Conservation (phyloP, 1,140 invertebrate genomes). For the Psilanteris sp. region DNA sequence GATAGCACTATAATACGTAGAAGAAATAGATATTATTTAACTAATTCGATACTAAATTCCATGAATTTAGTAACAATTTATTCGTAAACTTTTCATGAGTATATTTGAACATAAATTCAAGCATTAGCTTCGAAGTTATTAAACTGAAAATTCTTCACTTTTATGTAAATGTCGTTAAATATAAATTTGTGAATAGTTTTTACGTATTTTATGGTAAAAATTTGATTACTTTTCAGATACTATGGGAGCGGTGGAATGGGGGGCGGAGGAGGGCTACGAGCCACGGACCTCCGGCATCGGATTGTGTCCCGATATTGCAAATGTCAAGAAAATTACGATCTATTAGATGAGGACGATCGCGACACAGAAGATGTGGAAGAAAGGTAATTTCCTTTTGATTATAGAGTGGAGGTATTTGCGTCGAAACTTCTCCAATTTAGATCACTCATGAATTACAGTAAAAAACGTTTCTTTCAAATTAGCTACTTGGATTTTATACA, state of each 20-base stretch:
- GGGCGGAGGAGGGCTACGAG: slow-evolving; percentile 80
- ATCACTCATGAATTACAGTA: slow-evolving; percentile 3
- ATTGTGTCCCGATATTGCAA: slow-evolving; percentile 68
- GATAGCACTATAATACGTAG: too few relatives aligned
- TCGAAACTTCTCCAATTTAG: slow-evolving; percentile 29
- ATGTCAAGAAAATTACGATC: slow-evolving; percentile 61
- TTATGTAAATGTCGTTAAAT: background rate
- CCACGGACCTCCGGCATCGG: slow-evolving; percentile 78
- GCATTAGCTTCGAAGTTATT: background rate
- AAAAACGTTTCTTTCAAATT: slow-evolving; percentile 28
- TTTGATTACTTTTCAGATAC: slow-evolving; percentile 70
- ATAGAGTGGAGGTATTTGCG: slow-evolving; percentile 25
- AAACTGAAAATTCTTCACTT: background rate
- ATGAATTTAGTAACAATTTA: too few relatives aligned
- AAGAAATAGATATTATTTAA: too few relatives aligned
- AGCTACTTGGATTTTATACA: too few relatives aligned
- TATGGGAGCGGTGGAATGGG: slow-evolving; percentile 80
- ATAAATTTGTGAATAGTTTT: background rate
- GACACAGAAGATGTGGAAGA: slow-evolving; percentile 55
- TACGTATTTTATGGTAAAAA: background rate
- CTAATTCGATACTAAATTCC: too few relatives aligned
- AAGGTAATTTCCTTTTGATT: slow-evolving; percentile 54
- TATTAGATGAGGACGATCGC: slow-evolving; percentile 59
- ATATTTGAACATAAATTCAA: too few relatives aligned
- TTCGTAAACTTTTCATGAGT: too few relatives aligned